Conservation (phyloP, 2,113 vertebrate species). For the Megaceryle maxima region DNA sequence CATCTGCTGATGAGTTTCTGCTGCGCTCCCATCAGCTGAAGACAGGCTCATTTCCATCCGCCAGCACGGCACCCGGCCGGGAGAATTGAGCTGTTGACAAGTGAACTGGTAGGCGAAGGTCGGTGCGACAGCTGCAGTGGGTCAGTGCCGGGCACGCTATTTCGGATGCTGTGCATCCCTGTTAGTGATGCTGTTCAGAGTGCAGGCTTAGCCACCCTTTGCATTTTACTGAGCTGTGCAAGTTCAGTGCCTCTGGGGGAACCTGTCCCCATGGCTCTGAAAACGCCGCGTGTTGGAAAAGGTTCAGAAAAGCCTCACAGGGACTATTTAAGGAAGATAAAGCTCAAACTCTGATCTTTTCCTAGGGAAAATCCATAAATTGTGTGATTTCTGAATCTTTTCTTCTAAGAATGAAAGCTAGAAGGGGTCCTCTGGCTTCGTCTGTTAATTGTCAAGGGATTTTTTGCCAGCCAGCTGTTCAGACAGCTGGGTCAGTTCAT, state of each 20-base stretch:
- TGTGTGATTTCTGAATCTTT: not conserved
- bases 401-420: not conserved
- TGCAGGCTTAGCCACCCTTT: not conserved
- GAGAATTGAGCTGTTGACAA: not conserved
- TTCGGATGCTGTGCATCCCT: accelerated
- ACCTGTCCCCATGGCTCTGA: not conserved
- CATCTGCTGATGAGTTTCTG: conserved; percentile 9
- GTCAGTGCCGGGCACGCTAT: accelerated
- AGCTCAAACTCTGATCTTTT: not conserved
- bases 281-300: not conserved
- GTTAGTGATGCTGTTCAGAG: not conserved
- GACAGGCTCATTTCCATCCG: not conserved
- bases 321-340: not conserved
- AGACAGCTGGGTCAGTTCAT: not conserved
- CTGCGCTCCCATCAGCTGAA: not conserved
- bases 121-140: not conserved
- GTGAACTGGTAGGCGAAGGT: not conserved
- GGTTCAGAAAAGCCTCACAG: not conserved
- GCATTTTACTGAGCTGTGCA: not conserved
- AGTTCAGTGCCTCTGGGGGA: not conserved
- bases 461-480: not conserved
- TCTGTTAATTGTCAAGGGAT: not conserved
- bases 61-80: accelerated
- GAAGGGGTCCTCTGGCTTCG: not conserved
- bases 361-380: not conserved